phyloP scores from a whole-genome alignment of 2,113 vertebrate species.

The Larimichthys crocea region DNA sequence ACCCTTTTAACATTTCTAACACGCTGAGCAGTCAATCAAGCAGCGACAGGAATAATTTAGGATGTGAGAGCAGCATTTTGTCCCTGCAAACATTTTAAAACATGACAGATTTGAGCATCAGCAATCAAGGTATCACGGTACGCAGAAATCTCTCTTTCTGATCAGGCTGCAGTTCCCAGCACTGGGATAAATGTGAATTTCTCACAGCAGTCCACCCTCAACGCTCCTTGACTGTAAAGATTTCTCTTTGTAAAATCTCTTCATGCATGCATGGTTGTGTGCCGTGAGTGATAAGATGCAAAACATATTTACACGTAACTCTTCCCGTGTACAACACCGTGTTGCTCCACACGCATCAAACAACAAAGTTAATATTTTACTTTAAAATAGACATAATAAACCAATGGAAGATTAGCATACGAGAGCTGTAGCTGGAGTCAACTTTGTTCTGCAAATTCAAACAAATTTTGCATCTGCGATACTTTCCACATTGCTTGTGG shows the following conservation, averaged over 20 bases:
- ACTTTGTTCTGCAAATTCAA: constrained; percentile 46
- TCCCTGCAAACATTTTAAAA: not conserved
- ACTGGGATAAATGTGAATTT: not conserved
- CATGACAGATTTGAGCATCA: not conserved
- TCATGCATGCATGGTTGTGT: not conserved
- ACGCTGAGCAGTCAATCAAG: not conserved
- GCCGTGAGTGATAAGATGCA: not conserved
- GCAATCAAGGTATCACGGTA: not conserved
- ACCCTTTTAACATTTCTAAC: not conserved
- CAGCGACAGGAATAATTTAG: not conserved
- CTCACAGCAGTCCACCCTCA: not conserved
- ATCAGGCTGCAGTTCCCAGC: constrained; percentile 6
- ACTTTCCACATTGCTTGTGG: not conserved
- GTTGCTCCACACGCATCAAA: not conserved
- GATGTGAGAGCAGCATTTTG: not conserved
- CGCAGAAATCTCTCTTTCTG: constrained; percentile 18
- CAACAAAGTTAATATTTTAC: not conserved
- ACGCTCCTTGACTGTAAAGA: not conserved
- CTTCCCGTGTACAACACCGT: not conserved
- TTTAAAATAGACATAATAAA: not conserved
- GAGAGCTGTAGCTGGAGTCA: not conserved
- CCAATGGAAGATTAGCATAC: not conserved
- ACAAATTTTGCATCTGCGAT: constrained; percentile 30
- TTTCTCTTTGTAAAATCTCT: not conserved
- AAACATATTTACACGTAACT: not conserved